phyloP scores from a whole-genome alignment of 2,888 invertebrate species.

The Hermaeophaga mercurialis region DNA sequence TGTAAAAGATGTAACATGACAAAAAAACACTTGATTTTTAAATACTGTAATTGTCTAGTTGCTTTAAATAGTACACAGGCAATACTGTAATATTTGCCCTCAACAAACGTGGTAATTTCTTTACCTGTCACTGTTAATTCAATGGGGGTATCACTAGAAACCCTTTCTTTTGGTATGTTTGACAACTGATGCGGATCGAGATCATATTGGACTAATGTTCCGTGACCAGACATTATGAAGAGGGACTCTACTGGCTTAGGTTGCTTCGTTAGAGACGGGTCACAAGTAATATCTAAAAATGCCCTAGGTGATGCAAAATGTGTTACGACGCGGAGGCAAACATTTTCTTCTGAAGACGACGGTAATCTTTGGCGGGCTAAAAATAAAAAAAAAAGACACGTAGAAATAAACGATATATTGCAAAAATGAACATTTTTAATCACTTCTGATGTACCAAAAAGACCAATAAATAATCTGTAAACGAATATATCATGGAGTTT shows the following conservation, averaged over 20 bases:
- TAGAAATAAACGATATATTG: too few relatives aligned
- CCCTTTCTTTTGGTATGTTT: slow-evolving; percentile 78
- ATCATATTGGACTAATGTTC: slow-evolving; percentile 85
- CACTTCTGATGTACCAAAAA: too few relatives aligned
- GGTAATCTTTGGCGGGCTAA: slow-evolving; percentile 68
- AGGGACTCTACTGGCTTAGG: slow-evolving; percentile 78
- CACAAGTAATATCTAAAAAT: slow-evolving; percentile 62
- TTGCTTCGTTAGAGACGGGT: slow-evolving; percentile 48
- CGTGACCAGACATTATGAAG: slow-evolving; percentile 88
- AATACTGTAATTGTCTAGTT: too few relatives aligned
- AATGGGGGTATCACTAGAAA: slow-evolving; percentile 84
- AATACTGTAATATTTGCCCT: too few relatives aligned
- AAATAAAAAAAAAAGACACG: too few relatives aligned
- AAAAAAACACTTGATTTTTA: too few relatives aligned
- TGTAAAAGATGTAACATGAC: neutral
- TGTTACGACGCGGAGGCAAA: slow-evolving; percentile 78
- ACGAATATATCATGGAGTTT: too few relatives aligned
- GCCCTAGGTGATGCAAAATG: slow-evolving; percentile 78
- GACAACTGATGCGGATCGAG: slow-evolving; percentile 76
- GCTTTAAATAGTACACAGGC: too few relatives aligned
- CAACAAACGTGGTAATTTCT: too few relatives aligned
- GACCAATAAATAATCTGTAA: too few relatives aligned
- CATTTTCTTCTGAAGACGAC: slow-evolving; percentile 74
- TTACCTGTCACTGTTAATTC: slow-evolving; percentile 80
- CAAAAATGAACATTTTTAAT: too few relatives aligned